Percentiles rank a stretch among this genome's conserved stretches.
These are phyloP conservation scores for Drosophila nasuta DNA, from an alignment of 1,140 invertebrate species.

Conservation along the genomic window DNA sequence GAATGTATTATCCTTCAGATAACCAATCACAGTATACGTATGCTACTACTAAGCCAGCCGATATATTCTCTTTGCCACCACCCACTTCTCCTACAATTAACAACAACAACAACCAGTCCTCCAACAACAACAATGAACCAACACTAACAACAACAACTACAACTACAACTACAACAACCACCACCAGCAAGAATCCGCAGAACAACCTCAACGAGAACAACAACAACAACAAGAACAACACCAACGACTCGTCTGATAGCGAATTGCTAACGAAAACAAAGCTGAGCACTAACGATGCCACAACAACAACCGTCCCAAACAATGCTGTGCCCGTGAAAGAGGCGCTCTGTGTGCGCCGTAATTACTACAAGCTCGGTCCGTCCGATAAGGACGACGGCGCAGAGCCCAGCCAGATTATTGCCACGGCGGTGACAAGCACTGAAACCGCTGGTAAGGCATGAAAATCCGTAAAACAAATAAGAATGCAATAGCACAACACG, in stretches of 20 bases:
- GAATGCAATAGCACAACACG: conserved; percentile 12
- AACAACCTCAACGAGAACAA: conserved; percentile 33
- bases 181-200: conserved; percentile 6
- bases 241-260: conserved; percentile 27
- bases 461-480: conserved; percentile 15
- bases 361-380: conserved; percentile 76
- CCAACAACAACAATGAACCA: conserved; percentile 63
- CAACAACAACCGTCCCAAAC: conserved; percentile 42
- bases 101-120: conserved; percentile 68
- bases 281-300: conserved; percentile 68
- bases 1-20: conserved; percentile 84
- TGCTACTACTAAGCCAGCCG: conserved; percentile 83
- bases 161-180: conserved; percentile 47
- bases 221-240: conserved; percentile 44
- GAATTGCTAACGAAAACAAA: conserved; percentile 48
- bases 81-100: conserved; percentile 79
- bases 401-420: conserved; percentile 9
- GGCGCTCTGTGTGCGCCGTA: conserved; percentile 61
- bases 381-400: conserved; percentile 43
- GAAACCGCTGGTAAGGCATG: conserved; percentile 59
- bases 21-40: conserved; percentile 83
- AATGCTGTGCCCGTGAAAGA: too few species aligned
- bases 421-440: conserved; percentile 46
- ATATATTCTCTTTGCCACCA: conserved; percentile 83
- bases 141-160: conserved; percentile 56